Base-by-base conservation (phyloP, 1,140 invertebrate genomes). In the Notospermus geniculatus region DNA sequence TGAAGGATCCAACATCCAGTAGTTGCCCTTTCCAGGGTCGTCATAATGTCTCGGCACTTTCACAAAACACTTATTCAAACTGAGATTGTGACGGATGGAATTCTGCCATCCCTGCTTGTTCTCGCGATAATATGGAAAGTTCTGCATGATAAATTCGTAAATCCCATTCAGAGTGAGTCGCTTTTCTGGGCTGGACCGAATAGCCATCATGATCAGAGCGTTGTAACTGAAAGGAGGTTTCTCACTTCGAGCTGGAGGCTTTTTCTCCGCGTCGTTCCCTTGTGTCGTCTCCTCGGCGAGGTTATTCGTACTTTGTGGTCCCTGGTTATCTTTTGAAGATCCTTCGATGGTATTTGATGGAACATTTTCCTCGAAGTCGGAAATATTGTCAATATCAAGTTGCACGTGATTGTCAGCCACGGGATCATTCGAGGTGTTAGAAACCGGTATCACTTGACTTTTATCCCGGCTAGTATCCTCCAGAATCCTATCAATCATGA, bases 141-240 rank as follows among this genome's bases (percentile, higher is more conserved):
- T 91, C 57, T 88, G 88, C 91, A 96, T 96, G 62, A 97, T 97
- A 80, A 93, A 97, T 73, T 97, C 94, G 82, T 97, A 97, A 69
- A 97, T 98, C 7, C 93, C 95, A 76, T 95, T 96, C 0, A 97
- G 82, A 0, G 95, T 97, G 0, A 98, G 84, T 9, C 93, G 83
- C 75, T 95, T 96, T 69, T 95, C 91, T 0, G 89, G 89, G 73
- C 91, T 93, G 65, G 92, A 88, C 2, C 92, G 83, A 22, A 97
- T 96, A 15, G 95, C 95, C 93, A 97, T 97, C 92, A 97, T 97
- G 72, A 97, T 97, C 9, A 97, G 85, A 0, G 94, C 93, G 81
- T 97, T 97, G 83, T 97, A 97, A 73, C 91, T 94, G 80, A 92
- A 97, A 0, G 92, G 90, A 0, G 95, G 95, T 72, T 97, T 96